Base-by-base conservation (phyloP, 2,888 invertebrate species). In the Neria commutata region DNA sequence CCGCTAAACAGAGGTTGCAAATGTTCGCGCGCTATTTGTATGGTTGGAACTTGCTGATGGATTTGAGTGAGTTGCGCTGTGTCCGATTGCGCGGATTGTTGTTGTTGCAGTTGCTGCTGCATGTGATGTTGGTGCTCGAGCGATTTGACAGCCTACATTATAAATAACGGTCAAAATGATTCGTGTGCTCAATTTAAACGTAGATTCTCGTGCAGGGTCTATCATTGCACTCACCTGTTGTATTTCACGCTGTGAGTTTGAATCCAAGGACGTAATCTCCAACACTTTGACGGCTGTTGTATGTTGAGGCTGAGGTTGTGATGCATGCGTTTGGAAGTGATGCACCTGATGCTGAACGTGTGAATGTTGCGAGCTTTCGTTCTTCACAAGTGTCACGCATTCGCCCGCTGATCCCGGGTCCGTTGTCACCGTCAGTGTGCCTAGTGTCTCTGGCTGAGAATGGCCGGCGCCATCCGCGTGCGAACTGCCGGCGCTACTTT, bases 1-100 rank as follows among this genome's bases (percentile, higher is more conserved):
- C 76, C 68, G 8, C 70, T 77, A 19, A 79, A 81, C 0, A 79
- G 58, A 5, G 81, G 80, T 48, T 81, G 80, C 45, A 79, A 69
- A 47, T 79, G 79, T 48, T 79, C 79, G 6, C 80, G 71, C 2
- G 80, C 73, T 21, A 81, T 79, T 62, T 80, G 81, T 51, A 80
- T 80, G 26, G 79, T 80, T 25, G 81, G 74, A 54, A 79, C 76
- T 26, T 76, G 71, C 56, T 78, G 60, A 21, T 64, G 70, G 25
- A 72, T 71, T 60, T 70, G 71, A 52, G 73, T 64, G 34, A 72
- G 60, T 60, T 73, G 72, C 1, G 70, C 60, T 21, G 65, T 45
- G 34, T 61, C 56, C 19, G 58, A 50, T 56, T 60, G 60, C 19
- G 50, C 54, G 2, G 53, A 45, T 16, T 37, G 17, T 47, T 77